A percentile compares a stretch with the other conserved stretches of the same genome.
phyloP scores from a whole-genome alignment of 2,888 invertebrate species.

The Sesia apiformis region DNA sequence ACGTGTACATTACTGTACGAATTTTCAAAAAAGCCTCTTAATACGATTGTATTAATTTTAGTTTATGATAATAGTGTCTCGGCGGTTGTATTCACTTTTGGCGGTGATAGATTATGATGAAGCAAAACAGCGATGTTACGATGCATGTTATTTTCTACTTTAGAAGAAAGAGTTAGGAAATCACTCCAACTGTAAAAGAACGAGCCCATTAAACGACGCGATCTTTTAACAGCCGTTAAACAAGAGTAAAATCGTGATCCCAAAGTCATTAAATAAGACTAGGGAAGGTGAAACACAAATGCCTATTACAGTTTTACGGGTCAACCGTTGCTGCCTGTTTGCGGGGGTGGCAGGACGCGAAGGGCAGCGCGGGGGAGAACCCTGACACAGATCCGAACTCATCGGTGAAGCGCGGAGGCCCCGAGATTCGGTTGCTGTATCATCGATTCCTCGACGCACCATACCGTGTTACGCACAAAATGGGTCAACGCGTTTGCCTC shows the following conservation, averaged over 20 bases:
- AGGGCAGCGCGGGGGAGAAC: conserved; percentile 57
- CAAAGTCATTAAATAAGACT: conserved; percentile 44
- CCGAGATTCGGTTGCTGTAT: conserved; percentile 63
- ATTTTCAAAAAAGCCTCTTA: background rate
- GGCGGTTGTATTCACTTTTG: too few species aligned
- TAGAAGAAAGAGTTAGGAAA: too few species aligned
- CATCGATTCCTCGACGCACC: conserved; percentile 64
- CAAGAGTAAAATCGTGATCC: conserved; percentile 26
- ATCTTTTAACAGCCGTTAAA: too few species aligned
- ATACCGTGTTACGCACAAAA: conserved; percentile 56
- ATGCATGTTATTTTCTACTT: too few species aligned
- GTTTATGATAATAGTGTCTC: too few species aligned
- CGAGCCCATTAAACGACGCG: too few species aligned
- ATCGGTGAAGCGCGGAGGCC: conserved; percentile 61
- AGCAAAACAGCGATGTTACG: too few species aligned
- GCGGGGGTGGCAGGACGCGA: conserved; percentile 38
- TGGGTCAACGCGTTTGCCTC: conserved; percentile 59
- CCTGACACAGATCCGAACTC: conserved; percentile 70
- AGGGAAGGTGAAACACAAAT: conserved; percentile 52
- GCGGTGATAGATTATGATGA: too few species aligned
- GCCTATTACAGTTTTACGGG: conserved; percentile 54
- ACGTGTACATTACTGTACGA: background rate
- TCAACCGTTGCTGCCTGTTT: conserved; percentile 38
- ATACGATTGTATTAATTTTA: too few species aligned
- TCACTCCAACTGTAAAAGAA: too few species aligned